Conservation (phyloP, 2,797 vertebrate species). For the Trachurus trachurus region DNA sequence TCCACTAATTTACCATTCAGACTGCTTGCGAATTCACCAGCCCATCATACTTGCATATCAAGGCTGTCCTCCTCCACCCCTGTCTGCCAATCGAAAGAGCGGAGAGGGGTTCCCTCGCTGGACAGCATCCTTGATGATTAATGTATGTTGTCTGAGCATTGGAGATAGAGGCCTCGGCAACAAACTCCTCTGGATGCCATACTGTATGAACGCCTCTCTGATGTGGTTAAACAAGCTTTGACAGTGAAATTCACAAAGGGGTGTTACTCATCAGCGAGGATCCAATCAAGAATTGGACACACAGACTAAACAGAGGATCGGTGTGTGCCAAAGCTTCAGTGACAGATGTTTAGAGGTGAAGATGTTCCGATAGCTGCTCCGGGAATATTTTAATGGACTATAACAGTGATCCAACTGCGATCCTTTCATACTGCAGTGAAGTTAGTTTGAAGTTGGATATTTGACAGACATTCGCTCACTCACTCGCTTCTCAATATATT, state of each 20-base stretch:
- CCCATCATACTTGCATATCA: background rate
- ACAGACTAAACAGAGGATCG: constrained; percentile 28
- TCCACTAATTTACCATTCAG: background rate
- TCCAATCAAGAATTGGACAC: constrained; percentile 10
- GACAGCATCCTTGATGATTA: constrained; percentile 48
- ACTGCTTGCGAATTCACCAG: background rate
- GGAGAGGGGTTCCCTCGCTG: constrained; percentile 1
- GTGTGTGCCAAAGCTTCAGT: constrained; percentile 9
- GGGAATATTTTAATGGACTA: background rate
- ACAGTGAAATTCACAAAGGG: background rate
- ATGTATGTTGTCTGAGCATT: constrained; percentile 40
- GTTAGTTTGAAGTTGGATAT: no score
- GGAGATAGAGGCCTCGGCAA: constrained; percentile 20
- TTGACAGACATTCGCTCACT: no score
- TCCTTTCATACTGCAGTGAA: no score
- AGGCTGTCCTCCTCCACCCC: background rate
- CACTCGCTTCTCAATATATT: no score
- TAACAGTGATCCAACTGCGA: background rate
- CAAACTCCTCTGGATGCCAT: constrained; percentile 7
- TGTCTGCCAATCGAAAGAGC: constrained; percentile 2
- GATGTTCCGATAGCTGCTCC: no score
- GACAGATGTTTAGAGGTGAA: no score
- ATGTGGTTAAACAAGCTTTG: background rate
- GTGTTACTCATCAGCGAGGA: background rate
- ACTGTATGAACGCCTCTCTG: background rate